These are phyloP conservation scores for Palythoa grandiflora DNA, from an alignment of 92 coral and sea anemone species.

Conservation along the genomic window DNA sequence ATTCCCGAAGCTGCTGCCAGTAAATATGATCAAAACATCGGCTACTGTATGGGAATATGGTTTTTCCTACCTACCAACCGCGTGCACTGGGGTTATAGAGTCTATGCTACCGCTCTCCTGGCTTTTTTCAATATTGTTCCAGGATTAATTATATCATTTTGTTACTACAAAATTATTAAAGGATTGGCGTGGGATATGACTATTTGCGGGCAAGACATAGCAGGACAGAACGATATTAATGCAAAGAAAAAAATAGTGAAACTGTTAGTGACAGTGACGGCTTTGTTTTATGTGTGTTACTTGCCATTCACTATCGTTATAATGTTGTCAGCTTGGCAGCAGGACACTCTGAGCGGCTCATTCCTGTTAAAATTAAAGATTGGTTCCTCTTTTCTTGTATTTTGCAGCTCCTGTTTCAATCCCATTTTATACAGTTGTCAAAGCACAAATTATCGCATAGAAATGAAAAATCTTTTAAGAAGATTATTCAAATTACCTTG, in stretches of 20 bases:
- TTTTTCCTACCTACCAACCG: neutral
- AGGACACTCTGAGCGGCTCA: neutral
- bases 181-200: conserved; percentile 38
- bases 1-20: conserved; percentile 21
- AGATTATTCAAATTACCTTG: neutral
- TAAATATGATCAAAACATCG: conserved; percentile 5
- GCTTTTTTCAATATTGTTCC: conserved; percentile 15
- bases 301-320: conserved; percentile 8
- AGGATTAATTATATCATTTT: conserved; percentile 8
- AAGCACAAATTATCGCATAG: conserved; percentile 24
- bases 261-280: conserved; percentile 13
- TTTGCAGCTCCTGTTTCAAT: conserved; percentile 28
- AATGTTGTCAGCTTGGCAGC: conserved; percentile 9
- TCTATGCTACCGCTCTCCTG: conserved; percentile 27
- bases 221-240: conserved; percentile 16
- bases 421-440: conserved; percentile 36
- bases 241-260: conserved; percentile 30
- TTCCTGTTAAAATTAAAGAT: neutral
- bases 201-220: conserved; percentile 15
- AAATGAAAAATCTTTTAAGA: neutral
- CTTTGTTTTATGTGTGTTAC: conserved; percentile 5
- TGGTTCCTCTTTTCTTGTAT: conserved; percentile 17
- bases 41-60: conserved; percentile 28
- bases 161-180: conserved; percentile 29
- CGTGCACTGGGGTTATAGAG: conserved; percentile 28